Evolutionary conservation across 2,888 invertebrate species (phyloP).

Genomic region (Biston betularia): DNA sequence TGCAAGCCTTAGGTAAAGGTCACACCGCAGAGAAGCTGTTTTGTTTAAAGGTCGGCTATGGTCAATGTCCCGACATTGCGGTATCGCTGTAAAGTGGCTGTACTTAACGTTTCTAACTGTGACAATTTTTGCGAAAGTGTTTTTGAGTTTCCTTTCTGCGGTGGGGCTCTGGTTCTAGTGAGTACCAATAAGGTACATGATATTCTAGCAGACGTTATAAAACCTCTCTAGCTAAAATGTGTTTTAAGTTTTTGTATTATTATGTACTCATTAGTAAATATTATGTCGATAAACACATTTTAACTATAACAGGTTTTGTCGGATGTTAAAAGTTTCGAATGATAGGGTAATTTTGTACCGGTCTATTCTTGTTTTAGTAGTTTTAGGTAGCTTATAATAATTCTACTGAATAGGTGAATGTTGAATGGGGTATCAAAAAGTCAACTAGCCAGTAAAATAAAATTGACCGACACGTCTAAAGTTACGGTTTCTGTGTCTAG

Average conservation of each 20-base stretch:
- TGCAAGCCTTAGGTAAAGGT: conserved; percentile 50
- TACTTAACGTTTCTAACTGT: too few species aligned
- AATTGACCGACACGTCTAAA: too few species aligned
- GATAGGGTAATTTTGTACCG: not conserved
- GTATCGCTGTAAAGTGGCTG: too few species aligned
- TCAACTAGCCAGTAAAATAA: too few species aligned
- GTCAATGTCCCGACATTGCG: too few species aligned
- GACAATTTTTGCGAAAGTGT: too few species aligned
- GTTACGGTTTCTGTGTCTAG: too few species aligned
- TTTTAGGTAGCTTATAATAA: not conserved
- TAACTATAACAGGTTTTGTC: not conserved
- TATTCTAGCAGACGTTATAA: conserved; percentile 2
- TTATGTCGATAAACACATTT: conserved; percentile 2
- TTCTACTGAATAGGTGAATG: not conserved
- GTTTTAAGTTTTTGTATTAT: not conserved
- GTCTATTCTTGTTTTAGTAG: not conserved
- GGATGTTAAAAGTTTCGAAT: not conserved
- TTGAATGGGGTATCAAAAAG: too few species aligned
- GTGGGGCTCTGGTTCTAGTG: conserved; percentile 4
- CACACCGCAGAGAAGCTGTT: not conserved
- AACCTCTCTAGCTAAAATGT: conserved; percentile 1
- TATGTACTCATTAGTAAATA: not conserved
- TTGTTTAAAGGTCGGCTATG: not conserved
- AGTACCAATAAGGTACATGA: conserved; percentile 41
- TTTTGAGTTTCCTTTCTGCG: not conserved